Evolutionary conservation across 2,113 vertebrate genomes (phyloP), one percentile per base, ranked within the genome.

Genomic region (Cygnus buccinator): DNA sequence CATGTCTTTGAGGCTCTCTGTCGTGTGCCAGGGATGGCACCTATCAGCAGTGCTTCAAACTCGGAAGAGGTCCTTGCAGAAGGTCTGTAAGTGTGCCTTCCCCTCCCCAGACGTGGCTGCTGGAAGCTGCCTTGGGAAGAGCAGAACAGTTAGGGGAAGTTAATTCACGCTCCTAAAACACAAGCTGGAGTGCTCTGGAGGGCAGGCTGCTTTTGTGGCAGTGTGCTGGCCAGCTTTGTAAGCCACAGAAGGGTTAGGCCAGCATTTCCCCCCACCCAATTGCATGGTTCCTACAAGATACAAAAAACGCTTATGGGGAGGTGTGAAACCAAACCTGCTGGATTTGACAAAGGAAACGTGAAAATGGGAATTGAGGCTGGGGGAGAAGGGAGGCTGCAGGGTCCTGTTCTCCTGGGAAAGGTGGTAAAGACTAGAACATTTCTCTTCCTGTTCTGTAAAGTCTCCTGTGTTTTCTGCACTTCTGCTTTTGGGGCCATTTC

Each of bases 81-180:
- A 72, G 10, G 9, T 2, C 46, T 84, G 43, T 8, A n/a, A 16
- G 26, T 16, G 4, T 29, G 61, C 52, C 13, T 59, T 76, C 8
- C 9, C 19, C 35, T 77, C 22, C 39, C 23, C 13, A 39, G 1
- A 16, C 0, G 0, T 0, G 1, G 37, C 61, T 84, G 68, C 37
- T 88, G 91, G 57, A 44, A 46, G 28, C 1, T 68, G 75, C 19
- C 74, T 82, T 84, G 82, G 33, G 71, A 84, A 75, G 35, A 54
- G 66, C 52, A 39, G 43, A 55, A 39, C 4, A 10, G 13, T 63
- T 37, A 7, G 0, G 1, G 43, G 54, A 39, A 35, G 2, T 55
- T 89, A 33, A 7, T 71, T 72, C 28, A 52, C 78, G 28, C 11
- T 78, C 31, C 61, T 75, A 13, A 63, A 71, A 28, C 33, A 18